Conservation (phyloP, 2,888 invertebrate genomes). For the Neocrepidodera transversa region DNA sequence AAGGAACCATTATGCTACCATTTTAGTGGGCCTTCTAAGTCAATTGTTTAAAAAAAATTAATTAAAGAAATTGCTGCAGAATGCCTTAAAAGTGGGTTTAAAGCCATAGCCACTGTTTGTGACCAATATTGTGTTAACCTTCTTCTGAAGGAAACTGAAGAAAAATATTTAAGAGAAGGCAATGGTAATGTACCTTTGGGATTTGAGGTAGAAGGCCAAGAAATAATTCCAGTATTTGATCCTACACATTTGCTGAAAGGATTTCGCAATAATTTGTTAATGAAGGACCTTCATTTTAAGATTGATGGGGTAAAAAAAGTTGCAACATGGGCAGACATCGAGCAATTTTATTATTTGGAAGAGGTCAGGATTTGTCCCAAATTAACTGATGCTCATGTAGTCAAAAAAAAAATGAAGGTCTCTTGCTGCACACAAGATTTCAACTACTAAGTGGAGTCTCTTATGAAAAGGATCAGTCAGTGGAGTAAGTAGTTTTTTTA, state of each 20-base stretch:
- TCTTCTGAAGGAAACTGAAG: not conserved
- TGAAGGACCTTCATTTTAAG: too few species aligned
- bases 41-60: not conserved
- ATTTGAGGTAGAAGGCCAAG: not conserved
- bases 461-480: slow-evolving; percentile 8
- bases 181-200: not conserved
- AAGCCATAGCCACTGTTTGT: not conserved
- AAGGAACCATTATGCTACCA: too few species aligned
- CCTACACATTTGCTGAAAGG: too few species aligned
- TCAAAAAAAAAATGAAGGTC: slow-evolving; percentile 20
- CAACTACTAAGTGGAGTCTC: slow-evolving; percentile 7
- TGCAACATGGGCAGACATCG: too few species aligned
- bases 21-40: not conserved
- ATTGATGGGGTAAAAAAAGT: too few species aligned
- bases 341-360: too few species aligned
- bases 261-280: too few species aligned
- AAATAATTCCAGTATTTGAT: not conserved
- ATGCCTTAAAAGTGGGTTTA: not conserved
- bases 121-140: not conserved
- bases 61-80: not conserved
- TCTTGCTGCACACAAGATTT: slow-evolving; percentile 9
- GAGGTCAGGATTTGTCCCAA: too few species aligned
- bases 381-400: too few species aligned
- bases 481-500: slow-evolving; percentile 7
- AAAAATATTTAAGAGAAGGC: not conserved